These are phyloP conservation scores for Prionailurus bengalensis DNA, from an alignment of 2,113 vertebrate species.

Conservation along the genomic window DNA sequence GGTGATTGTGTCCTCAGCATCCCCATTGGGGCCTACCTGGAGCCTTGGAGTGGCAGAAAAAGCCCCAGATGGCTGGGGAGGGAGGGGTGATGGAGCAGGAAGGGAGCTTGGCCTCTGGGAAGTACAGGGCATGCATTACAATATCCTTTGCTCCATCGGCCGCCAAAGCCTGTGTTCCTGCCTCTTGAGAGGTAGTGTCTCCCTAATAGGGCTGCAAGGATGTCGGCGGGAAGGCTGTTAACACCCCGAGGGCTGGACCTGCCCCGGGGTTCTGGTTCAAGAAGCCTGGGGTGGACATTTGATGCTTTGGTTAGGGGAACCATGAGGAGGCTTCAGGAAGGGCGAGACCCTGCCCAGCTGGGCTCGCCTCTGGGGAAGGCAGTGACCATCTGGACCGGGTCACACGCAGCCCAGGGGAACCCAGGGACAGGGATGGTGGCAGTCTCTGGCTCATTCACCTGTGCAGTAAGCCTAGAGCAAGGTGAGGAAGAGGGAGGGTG, in stretches of 20 bases:
- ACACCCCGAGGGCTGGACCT: accelerated
- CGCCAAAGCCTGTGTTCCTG: neutral
- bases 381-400: too few species aligned
- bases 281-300: neutral
- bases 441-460: too few species aligned
- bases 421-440: too few species aligned
- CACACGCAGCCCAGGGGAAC: too few species aligned
- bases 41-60: slow-evolving; percentile 54
- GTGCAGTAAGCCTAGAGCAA: too few species aligned
- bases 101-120: neutral
- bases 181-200: neutral
- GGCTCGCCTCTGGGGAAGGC: too few species aligned
- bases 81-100: slow-evolving; percentile 18
- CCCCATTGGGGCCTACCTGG: neutral
- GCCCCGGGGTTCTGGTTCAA: neutral
- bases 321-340: neutral
- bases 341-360: too few species aligned
- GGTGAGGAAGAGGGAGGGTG: too few species aligned
- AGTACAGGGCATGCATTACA: neutral
- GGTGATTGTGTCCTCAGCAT: slow-evolving; percentile 71
- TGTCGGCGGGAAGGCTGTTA: accelerated
- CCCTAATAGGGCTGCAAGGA: accelerated
- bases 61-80: neutral
- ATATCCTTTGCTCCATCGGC: neutral
- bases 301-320: neutral